These are phyloP conservation scores for Cepaea hortensis DNA, from an alignment of 2,888 invertebrate genomes.

Conservation along the genomic window DNA sequence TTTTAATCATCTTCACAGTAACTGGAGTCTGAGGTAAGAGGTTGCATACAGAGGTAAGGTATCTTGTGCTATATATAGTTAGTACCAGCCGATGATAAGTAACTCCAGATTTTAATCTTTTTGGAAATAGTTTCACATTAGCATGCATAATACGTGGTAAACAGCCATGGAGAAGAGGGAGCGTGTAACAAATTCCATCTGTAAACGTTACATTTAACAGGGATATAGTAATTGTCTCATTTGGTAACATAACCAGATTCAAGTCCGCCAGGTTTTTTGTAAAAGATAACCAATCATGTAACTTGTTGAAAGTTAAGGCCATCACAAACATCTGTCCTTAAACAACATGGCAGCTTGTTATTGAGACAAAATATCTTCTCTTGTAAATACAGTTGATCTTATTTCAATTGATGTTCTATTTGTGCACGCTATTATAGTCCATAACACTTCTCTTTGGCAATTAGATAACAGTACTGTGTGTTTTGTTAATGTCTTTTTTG, in stretches of 20 bases:
- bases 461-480: background rate
- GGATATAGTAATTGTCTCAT: background rate
- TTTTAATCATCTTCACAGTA: too few relatives aligned
- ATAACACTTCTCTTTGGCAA: background rate
- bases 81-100: too few relatives aligned
- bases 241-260: background rate
- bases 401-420: background rate
- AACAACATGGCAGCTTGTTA: background rate
- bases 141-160: too few relatives aligned
- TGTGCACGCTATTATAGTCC: background rate
- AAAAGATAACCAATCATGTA: background rate
- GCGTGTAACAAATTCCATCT: too few relatives aligned
- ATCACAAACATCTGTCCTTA: background rate
- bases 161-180: too few relatives aligned
- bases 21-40: too few relatives aligned
- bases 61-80: too few relatives aligned
- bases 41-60: too few relatives aligned
- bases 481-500: background rate
- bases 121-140: too few relatives aligned
- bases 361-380: constrained; percentile 15
- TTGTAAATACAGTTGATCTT: background rate
- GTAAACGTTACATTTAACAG: too few relatives aligned
- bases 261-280: background rate
- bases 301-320: background rate
- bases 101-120: too few relatives aligned